Evolutionary conservation across 2,113 vertebrate species (phyloP).

Genomic region (Phyllostomus hastatus): DNA sequence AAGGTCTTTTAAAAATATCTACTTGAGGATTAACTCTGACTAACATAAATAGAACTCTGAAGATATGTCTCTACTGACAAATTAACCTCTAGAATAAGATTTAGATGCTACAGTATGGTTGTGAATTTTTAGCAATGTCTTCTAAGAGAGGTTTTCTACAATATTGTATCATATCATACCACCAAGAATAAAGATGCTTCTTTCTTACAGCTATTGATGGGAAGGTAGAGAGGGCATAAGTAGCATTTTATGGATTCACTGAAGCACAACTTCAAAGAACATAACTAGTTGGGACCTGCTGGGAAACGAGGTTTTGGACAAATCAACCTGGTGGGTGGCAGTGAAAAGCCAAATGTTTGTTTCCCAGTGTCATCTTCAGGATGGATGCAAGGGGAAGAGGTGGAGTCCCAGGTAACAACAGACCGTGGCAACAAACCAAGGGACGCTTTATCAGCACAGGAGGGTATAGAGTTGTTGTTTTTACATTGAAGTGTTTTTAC

Average conservation of each 20-base stretch:
- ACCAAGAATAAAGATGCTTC: neutral
- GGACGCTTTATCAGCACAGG: neutral
- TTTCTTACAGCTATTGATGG: neutral
- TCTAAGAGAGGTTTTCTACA: neutral
- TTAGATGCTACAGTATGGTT: neutral
- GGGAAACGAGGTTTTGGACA: slow-evolving; percentile 42
- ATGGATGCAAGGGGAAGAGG: neutral
- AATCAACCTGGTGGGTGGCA: neutral
- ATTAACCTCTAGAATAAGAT: slow-evolving; percentile 8
- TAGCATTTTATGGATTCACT: slow-evolving; percentile 38
- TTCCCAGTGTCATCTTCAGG: neutral
- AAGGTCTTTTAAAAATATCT: neutral
- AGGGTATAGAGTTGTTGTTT: neutral
- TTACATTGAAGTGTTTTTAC: neutral
- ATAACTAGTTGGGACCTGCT: slow-evolving; percentile 7
- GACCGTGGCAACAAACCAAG: neutral
- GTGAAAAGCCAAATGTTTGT: neutral
- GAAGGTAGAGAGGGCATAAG: neutral
- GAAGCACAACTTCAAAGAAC: slow-evolving; percentile 45
- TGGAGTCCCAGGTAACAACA: neutral
- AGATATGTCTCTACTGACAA: neutral
- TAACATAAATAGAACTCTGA: neutral
- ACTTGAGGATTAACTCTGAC: neutral
- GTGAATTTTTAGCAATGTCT: neutral
- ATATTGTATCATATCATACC: neutral